Percentiles rank a stretch among this genome's conserved stretches.
These are phyloP conservation scores for Macquaria australasica DNA, from an alignment of 2,113 vertebrate species.

Conservation along the genomic window DNA sequence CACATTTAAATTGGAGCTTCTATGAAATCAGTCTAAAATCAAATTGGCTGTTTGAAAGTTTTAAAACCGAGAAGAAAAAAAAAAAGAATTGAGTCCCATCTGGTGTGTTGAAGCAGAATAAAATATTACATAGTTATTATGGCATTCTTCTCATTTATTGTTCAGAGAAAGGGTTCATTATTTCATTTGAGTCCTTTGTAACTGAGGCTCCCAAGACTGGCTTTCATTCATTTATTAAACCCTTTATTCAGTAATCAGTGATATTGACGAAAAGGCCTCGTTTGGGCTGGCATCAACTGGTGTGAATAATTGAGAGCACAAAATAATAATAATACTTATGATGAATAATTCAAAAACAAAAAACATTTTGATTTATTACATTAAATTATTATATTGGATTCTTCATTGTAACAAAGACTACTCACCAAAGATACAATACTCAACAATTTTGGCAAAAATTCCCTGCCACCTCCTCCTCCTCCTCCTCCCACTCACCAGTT, in stretches of 20 bases:
- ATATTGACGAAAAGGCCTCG: not conserved
- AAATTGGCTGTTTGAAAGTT: constrained; percentile 11
- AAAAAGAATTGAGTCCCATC: not conserved
- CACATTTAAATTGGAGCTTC: constrained; percentile 9
- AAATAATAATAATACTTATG: not conserved
- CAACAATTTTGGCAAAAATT: constrained; percentile 20
- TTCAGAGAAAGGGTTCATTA: constrained; percentile 22
- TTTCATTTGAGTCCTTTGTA: constrained; percentile 14
- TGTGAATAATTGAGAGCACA: not conserved
- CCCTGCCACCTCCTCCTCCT: not conserved
- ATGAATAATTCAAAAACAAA: not conserved
- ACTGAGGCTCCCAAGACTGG: not conserved
- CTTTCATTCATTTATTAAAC: constrained; percentile 18
- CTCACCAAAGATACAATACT: not conserved
- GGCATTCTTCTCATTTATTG: constrained; percentile 19
- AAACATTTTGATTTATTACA: not conserved
- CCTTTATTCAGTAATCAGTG: constrained; percentile 1
- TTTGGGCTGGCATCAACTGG: not conserved
- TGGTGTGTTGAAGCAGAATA: not conserved
- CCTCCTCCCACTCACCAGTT: constrained; percentile 29
- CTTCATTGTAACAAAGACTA: not conserved
- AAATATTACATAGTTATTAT: not conserved
- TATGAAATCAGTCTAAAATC: constrained; percentile 14
- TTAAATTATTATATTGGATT: not conserved
- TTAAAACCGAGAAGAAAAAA: not conserved